phyloP scores from a whole-genome alignment of 1,140 invertebrate genomes.

The Philopotamus ludificatus region DNA sequence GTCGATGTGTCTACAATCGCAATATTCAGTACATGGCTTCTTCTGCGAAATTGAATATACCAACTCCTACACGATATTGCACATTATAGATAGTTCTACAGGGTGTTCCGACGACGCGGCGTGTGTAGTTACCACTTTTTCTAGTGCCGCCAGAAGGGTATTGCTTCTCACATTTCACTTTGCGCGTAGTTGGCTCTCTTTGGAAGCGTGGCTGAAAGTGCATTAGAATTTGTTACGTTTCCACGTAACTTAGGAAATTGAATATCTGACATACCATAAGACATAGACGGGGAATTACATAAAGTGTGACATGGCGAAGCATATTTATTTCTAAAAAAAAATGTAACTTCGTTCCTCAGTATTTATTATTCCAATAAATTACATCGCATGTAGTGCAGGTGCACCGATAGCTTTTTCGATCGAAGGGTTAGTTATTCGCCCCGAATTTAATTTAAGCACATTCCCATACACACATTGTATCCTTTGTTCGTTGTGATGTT shows the following conservation, averaged over 20 bases:
- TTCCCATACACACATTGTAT: conserved; percentile 4
- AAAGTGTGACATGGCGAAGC: too few relatives aligned
- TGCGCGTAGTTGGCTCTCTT: neutral
- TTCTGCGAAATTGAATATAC: too few relatives aligned
- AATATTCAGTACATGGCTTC: too few relatives aligned
- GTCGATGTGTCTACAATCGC: too few relatives aligned
- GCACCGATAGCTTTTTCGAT: conserved; percentile 14
- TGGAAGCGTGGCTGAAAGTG: neutral
- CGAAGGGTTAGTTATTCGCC: too few relatives aligned
- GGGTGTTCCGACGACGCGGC: too few relatives aligned
- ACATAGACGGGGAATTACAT: too few relatives aligned
- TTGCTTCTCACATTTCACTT: conserved; percentile 15
- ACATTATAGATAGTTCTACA: too few relatives aligned
- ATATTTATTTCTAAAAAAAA: too few relatives aligned
- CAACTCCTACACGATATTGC: too few relatives aligned
- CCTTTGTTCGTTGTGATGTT: neutral
- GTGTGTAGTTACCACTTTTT: neutral
- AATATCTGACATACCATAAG: too few relatives aligned
- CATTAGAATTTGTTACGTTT: neutral
- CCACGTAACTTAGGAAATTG: too few relatives aligned
- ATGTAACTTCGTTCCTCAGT: neutral
- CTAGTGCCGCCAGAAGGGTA: neutral
- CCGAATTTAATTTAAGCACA: conserved; percentile 15
- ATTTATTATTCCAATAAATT: conserved; percentile 16
- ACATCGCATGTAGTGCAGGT: conserved; percentile 13